Percentiles rank a stretch among this genome's conserved stretches.
Evolutionary conservation across 2,797 vertebrate species (phyloP).

Genomic region (Uromys caudimaculatus): DNA sequence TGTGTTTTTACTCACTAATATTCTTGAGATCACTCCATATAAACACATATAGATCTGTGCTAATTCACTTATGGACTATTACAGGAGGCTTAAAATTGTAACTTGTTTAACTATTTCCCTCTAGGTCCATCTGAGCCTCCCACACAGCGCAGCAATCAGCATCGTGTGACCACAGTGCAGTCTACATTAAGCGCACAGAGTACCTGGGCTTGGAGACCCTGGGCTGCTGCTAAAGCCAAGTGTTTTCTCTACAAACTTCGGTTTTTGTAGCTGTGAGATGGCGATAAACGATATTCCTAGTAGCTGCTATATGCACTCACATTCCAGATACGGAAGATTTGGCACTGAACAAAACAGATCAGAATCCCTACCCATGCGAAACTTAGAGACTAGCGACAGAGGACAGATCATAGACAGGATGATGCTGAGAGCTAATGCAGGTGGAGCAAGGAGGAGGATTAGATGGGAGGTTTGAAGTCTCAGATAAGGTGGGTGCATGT

Average conservation of each 20-base stretch:
- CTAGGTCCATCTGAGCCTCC: conserved; percentile 10
- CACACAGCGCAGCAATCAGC: neutral
- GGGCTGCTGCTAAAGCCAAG: neutral
- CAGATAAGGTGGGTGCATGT: neutral
- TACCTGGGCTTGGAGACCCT: neutral
- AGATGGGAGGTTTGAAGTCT: neutral
- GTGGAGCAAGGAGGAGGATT: neutral
- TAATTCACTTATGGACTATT: conserved; percentile 24
- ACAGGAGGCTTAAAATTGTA: conserved; percentile 10
- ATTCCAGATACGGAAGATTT: neutral
- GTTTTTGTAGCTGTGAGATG: conserved; percentile 26
- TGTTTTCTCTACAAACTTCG: neutral
- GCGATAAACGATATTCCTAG: neutral
- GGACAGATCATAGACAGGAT: neutral
- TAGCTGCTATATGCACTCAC: neutral
- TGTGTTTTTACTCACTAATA: conserved; percentile 12
- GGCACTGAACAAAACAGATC: neutral
- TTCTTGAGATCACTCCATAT: conserved; percentile 39
- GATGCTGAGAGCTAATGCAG: neutral
- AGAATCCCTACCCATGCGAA: neutral
- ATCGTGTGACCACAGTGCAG: neutral
- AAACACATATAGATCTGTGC: neutral
- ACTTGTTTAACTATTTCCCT: conserved; percentile 51
- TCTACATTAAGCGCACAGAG: neutral
- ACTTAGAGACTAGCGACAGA: neutral